Evolutionary conservation across 2,888 invertebrate genomes (phyloP), one percentile per base, ranked within the genome.

Genomic region (Hypsopygia costalis): DNA sequence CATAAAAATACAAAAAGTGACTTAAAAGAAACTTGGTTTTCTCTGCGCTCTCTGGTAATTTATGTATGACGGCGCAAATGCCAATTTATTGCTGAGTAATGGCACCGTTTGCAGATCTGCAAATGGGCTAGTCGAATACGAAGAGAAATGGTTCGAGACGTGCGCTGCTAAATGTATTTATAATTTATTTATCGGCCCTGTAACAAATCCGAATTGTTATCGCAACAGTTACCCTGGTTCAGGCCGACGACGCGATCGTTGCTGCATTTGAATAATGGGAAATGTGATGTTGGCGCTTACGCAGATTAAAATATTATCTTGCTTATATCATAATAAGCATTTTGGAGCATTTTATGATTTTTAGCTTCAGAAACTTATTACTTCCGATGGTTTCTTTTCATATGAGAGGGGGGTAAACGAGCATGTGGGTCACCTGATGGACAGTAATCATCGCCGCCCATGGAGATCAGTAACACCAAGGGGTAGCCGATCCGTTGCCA

Each of bases 11-110:
- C 66, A 82, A 82, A 80, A 83, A 81, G 74, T 81, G 75, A 80
- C 71, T 81, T 61, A 68, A 62, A 60, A 71, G 66, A 69, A 78
- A 78, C 68, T 80, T 73, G 77, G 75, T 83, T 83, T 78, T 80
- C 77, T 69, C 72, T 75, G 76, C 70, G 74, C 81, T 67, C 68
- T 66, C 54, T 68, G 16, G 78, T 86, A 85, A 87, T 88, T 86
- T 88, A 88, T 88, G 86, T 87, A 88, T 86, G 86, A 81, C 83
- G 81, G 79, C 81, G 77, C 80, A 85, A 87, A 87, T 83, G 81
- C 87, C 87, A 87, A 87, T 87, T 87, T 88, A 87, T 87, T 81
- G 86, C 85, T 86, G 87, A 87, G 85, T 88, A 87, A 88, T 87
- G 39, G 39, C 33, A 33, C 83, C 85, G 83, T 85, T 87, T 82